phyloP scores from a whole-genome alignment of 2,797 vertebrate genomes.

The Pterois miles region DNA sequence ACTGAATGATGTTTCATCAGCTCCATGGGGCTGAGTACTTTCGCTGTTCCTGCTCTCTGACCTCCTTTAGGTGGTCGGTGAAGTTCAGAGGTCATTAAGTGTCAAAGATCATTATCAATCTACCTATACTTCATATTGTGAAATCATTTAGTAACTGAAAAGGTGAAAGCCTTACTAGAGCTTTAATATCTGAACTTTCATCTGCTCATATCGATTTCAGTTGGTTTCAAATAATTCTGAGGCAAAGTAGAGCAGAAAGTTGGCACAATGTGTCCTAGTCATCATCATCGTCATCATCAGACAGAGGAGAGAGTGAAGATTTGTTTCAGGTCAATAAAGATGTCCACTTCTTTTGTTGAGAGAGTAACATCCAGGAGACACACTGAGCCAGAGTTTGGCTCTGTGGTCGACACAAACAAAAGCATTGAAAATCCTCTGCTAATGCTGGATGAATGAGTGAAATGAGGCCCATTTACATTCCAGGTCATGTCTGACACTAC shows the following conservation, averaged over 20 bases:
- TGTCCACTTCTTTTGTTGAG: not conserved
- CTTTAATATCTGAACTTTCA: not conserved
- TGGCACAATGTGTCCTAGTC: not conserved
- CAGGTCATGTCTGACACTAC: too few relatives aligned
- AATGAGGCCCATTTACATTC: too few relatives aligned
- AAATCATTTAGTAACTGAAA: not conserved
- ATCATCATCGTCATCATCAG: too few relatives aligned
- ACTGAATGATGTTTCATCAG: too few relatives aligned
- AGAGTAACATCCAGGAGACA: not conserved
- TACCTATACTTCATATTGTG: too few relatives aligned
- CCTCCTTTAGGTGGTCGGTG: not conserved
- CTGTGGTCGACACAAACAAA: not conserved
- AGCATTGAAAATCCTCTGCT: not conserved
- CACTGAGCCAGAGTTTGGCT: not conserved
- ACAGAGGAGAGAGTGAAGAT: not conserved
- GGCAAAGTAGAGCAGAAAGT: not conserved
- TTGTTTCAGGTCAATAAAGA: not conserved
- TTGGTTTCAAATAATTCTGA: not conserved
- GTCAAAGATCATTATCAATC: too few relatives aligned
- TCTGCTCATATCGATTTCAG: not conserved
- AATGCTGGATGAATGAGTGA: too few relatives aligned
- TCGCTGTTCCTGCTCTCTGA: not conserved
- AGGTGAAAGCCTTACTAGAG: not conserved
- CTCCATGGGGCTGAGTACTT: too few relatives aligned
- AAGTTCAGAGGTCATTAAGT: too few relatives aligned